Evolutionary conservation across 2,888 invertebrate genomes (phyloP), one percentile per base, ranked within the genome.

Genomic region (Minunthozetes semirufus): DNA sequence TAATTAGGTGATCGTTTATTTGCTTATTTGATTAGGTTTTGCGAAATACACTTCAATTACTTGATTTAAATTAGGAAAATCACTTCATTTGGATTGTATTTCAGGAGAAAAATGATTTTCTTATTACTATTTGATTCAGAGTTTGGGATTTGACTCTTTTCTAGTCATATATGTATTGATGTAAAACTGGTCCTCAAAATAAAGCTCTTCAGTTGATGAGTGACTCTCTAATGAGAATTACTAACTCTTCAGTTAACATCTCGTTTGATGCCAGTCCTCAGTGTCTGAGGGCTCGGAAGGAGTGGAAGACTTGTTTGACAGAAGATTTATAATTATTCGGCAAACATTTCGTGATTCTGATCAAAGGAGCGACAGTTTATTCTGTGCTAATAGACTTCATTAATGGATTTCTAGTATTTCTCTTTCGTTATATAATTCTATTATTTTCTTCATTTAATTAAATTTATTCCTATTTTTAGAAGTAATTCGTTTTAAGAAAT

Each of bases 151-250:
- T n/a, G n/a, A n/a, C n/a, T n/a, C n/a, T n/a, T n/a, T n/a, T n/a
- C n/a, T n/a, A n/a, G n/a, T n/a, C n/a, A n/a, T n/a, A n/a, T n/a
- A n/a, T n/a, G n/a, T 33, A 33, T 33, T 33, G 33, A 33, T 33
- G 33, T 33, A 33, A 33, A 33, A 33, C 33, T 9, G 33, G 33
- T 33, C 5, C 33, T 56, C 13, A 13, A 8, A 6, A 48, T 17
- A 48, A 48, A 56, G 56, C 13, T 22, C 56, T 56, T 56, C 9
- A 56, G 11, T 25, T 11, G n/a, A 56, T 25, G 56, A 56, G 25
- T 56, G 56, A 56, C 25, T 56, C 27, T 56, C 56, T 56, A 56
- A 56, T 25, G 56, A 56, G 25, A 22, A 56, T 56, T 56, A 56
- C 56, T 56, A 11, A 22, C 56, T 56, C 56, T 56, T 56, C 56